A percentile compares a stretch with the other conserved stretches of the same genome.
These are phyloP conservation scores for Phrixothrix hirtus DNA, from an alignment of 2,888 invertebrate species.

Conservation along the genomic window DNA sequence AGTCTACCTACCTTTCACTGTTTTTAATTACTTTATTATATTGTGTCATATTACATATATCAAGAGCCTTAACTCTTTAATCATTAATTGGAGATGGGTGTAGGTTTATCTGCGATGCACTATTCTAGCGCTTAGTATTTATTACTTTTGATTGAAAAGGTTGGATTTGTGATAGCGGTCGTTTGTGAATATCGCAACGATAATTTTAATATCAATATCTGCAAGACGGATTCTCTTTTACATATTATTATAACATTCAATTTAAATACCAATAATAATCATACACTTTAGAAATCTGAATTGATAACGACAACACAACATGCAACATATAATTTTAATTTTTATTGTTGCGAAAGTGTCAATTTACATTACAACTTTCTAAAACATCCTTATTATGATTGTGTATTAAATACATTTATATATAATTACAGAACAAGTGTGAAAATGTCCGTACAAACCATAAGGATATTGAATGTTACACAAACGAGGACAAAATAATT, in stretches of 20 bases:
- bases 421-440: background rate
- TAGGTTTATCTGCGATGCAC: background rate
- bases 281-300: background rate
- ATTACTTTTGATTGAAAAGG: no score
- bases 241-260: no score
- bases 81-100: background rate
- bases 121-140: background rate
- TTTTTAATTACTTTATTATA: constrained; percentile 24
- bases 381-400: background rate
- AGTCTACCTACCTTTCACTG: constrained; percentile 48
- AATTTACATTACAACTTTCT: background rate
- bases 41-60: no score
- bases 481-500: background rate
- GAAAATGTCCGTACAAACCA: background rate
- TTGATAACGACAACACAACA: background rate
- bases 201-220: no score
- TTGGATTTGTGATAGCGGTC: no score
- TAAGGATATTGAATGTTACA: background rate
- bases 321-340: background rate
- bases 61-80: no score
- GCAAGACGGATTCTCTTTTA: no score
- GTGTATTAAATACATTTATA: no score
- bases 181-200: no score
- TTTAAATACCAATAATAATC: no score
- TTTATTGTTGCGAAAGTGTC: background rate